phyloP scores from a whole-genome alignment of 2,113 vertebrate species.

The Otocyon megalotis region DNA sequence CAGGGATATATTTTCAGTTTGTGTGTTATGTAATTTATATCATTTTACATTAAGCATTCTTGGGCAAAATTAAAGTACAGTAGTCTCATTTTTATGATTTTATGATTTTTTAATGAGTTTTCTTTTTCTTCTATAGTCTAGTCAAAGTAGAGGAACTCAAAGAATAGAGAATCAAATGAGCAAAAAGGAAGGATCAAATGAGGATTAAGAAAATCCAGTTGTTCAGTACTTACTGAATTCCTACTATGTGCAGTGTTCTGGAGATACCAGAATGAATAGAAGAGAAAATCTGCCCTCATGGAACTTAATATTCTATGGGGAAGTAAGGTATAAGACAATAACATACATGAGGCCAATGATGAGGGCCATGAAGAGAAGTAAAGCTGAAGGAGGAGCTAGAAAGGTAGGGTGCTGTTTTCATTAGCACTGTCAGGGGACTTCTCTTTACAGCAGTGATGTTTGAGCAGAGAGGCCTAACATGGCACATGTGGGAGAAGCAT shows the following conservation, averaged over 20 bases:
- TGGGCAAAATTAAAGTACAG: background rate
- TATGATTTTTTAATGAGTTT: background rate
- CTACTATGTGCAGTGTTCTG: background rate
- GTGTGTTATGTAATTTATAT: background rate
- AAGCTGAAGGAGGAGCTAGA: background rate
- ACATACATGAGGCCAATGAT: background rate
- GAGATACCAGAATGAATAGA: background rate
- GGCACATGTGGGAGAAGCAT: background rate
- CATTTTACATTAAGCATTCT: background rate
- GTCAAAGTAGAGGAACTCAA: background rate
- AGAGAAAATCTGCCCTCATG: background rate
- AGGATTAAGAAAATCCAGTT: background rate
- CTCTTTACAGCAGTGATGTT: background rate
- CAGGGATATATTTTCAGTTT: background rate
- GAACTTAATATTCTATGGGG: background rate
- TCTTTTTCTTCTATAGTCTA: background rate
- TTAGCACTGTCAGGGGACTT: background rate
- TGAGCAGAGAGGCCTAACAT: background rate
- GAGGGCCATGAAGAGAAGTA: background rate
- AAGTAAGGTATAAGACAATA: background rate
- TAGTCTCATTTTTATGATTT: background rate
- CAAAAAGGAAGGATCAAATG: background rate
- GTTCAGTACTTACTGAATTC: background rate
- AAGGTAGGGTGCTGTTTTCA: background rate
- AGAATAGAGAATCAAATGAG: background rate